Base-by-base conservation (phyloP, 2,797 vertebrate species). In the Triplophysa yarkandensis region DNA sequence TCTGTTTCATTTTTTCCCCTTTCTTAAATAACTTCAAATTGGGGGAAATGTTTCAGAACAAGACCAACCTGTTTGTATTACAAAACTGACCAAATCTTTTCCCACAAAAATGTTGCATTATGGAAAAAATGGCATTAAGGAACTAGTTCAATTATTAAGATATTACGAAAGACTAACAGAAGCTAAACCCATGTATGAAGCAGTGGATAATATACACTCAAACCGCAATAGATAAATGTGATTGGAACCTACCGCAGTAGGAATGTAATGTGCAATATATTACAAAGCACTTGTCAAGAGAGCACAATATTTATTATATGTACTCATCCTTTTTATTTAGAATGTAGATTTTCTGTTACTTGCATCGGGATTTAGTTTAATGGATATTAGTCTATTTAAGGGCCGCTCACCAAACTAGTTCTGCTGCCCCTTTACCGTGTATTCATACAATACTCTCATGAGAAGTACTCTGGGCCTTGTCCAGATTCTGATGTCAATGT, bases 211-310 rank as follows among this genome's bases (percentile, higher is more conserved):
- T 14, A 41, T 2, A 14, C 14, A 41, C 39, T 41, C 39, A 14
- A 41, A 41, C 6, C 34, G 11, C 34, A 36, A 10, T 36, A 36
- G 2, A 36, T 10, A 36, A 2, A 36, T 11, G 1, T 43, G 41
- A 43, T 46, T 1, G 17, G 17, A 25, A 27, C 21, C 23, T 52
- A 14, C 46, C 48, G 48, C 30, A 34, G 43, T 44, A 61, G 75
- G 68, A 86, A 74, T 85, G 80, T 71, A 44, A 80, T 25, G 80
- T 77, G 71, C 79, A 76, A 82, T 60, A 78, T 76, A 84, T 75
- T 81, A 76, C 81, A 80, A 63, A 61, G 27, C 57, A 30, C n/a
- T 50, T 13, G 61, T 67, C 76, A 55, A 50, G 66, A 68, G 68
- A 61, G 52, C 28, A 71, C 48, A 30, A 62, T 78, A 85, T 79